Base-by-base conservation (phyloP, 1,140 invertebrate species). In the Calliopsis andreniformis region DNA sequence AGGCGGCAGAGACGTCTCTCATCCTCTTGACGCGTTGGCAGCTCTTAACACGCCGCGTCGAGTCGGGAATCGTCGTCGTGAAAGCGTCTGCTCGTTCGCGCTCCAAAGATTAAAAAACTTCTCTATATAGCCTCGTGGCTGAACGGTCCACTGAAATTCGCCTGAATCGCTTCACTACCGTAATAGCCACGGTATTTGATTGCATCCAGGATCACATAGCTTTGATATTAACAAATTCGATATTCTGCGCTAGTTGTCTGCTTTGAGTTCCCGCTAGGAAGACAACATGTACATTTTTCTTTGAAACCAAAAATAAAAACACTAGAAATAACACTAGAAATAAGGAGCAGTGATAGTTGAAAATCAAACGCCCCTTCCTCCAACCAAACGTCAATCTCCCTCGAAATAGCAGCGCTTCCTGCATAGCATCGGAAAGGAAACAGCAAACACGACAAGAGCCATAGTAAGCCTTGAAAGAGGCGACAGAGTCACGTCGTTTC, bases 11-110 rank as follows among this genome's bases (percentile, higher is more conserved):
- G 23, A 49, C 63, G 63, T 47, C 20, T 39, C 62, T 49, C 58
- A 35, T 49, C 43, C 55, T 39, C 43, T 18, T 5, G 45, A 30
- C 32, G 49, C 70, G 64, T 12, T 42, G 77, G 32, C 66, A 43
- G 64, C 66, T 81, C 73, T 81, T 82, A 72, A 81, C 67, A 68
- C 78, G 53, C 51, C 67, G 79, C 45, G 79, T 77, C 66, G 76
- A 81, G 79, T 67, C 80, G 66, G 47, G 73, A 72, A 81, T 63
- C 79, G 53, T 62, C 78, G 72, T 66, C 73, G 67, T 72, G 79
- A 76, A 82, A 80, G 45, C 61, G 62, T 56, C 72, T 77, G 61
- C 66, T 80, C 64, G 77, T 79, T 81, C 77, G 63, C 68, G 78
- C 53, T 77, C 53, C 23, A 64, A 61, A 71, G 67, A 80, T 70